A percentile compares a stretch with the other conserved stretches of the same genome.
These are phyloP conservation scores for Tragelaphus eurycerus DNA, from an alignment of 2,797 vertebrate species.

Conservation along the genomic window DNA sequence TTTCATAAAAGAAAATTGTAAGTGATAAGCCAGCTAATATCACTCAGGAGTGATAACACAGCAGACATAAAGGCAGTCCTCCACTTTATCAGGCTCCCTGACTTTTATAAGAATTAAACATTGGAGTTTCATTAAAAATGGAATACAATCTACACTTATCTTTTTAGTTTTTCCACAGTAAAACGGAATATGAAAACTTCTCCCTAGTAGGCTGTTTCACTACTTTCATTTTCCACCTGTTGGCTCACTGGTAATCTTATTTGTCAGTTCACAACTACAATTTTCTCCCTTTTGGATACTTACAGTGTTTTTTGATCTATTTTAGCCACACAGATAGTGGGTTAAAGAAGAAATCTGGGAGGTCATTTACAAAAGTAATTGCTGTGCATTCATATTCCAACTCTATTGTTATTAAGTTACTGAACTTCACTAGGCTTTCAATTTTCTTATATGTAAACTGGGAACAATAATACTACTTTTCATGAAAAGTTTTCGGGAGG, in stretches of 20 bases:
- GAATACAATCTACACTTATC: not conserved
- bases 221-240: not conserved
- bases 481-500: not conserved
- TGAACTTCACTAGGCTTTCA: not conserved
- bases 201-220: not conserved
- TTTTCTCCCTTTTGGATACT: not conserved
- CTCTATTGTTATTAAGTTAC: not conserved
- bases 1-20: conserved; percentile 6
- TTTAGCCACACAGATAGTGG: not conserved
- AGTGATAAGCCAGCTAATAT: not conserved
- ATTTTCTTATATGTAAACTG: not conserved
- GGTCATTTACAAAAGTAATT: not conserved
- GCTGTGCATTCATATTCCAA: not conserved
- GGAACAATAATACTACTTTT: not conserved
- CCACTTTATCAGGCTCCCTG: not conserved
- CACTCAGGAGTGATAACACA: not conserved
- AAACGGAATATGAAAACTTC: not conserved
- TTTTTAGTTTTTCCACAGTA: conserved; percentile 22
- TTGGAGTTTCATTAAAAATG: conserved; percentile 30
- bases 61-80: not conserved
- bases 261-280: not conserved
- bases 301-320: not conserved
- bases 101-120: conserved; percentile 36
- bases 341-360: not conserved
- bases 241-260: not conserved